Evolutionary conservation across 2,888 invertebrate species (phyloP), one percentile per base, ranked within the genome.

Genomic region (Sussaba pulchella): DNA sequence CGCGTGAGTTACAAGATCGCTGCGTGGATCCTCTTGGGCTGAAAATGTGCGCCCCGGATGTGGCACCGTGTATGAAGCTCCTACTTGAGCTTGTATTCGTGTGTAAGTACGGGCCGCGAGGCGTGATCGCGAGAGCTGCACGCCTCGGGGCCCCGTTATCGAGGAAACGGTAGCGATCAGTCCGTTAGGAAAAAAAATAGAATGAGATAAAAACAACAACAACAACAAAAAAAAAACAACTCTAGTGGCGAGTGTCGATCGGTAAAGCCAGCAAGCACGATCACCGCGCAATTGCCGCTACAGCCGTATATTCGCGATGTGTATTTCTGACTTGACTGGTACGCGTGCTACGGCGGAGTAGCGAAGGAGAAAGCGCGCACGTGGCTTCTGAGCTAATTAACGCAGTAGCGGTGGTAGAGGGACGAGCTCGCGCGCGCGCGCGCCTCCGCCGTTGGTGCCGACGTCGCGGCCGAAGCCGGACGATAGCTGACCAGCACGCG

Each of bases 361-460:
- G 78, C 67, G 75, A 69, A 79, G 84, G 88, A 88, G 88, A 89
- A 89, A 89, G 87, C 85, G 85, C 85, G 87, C 88, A 88, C 89
- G 89, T 88, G 89, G 88, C 85, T 82, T 85, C 73, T 75, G 71
- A 84, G 86, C 86, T 89, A 89, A 89, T 89, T 89, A 89, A 86
- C 86, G 83, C 78, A 52, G 73, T 50, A 71, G 59, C 39, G 43
- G 73, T 57, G 54, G 54, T 57, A 70, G 77, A 66, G 43, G 50
- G 50, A 72, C 74, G 43, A 41, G 57, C 78, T 69, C 69, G 50
- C 74, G 61, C 72, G 52, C 61, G 52, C 36, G 69, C 67, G 31
- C 31, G 31, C 31, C 31, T 31, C 31, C 31, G 6, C 72, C 67
- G 61, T n/a, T n/a, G n/a, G n/a, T n/a, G n/a, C n/a, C n/a, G n/a